Base-by-base conservation (phyloP, 1,140 invertebrate genomes). In the Cydia fagiglandana region DNA sequence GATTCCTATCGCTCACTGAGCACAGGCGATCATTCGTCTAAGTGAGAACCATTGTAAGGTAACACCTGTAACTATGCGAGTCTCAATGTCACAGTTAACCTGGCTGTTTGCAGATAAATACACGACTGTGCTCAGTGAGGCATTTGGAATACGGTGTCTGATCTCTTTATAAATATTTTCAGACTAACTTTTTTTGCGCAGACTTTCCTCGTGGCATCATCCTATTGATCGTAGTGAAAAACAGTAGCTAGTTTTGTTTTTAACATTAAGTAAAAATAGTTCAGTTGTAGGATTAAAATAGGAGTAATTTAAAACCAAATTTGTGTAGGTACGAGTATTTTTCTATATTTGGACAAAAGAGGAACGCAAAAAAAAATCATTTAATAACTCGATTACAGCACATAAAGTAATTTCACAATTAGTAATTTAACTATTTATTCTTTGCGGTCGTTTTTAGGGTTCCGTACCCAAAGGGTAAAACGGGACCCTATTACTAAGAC, bases 101-200 rank as follows among this genome's bases (percentile, higher is more conserved):
- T 53, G 50, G 50, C 5, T 2, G 5, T 53, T 2, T 7, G 45
- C 45, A 13, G 45, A 47, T 47, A 47, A 15, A 45, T 15, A 53
- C 6, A n/a, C 17, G n/a, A n/a, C 50, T 53, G 6, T 17, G 6
- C n/a, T 7, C n/a, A 53, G 13, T 50, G 17, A 17, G n/a, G n/a
- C 50, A n/a, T 53, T n/a, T 7, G 50, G 56, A 61, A 61, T 61
- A 61, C 17, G n/a, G 6, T 7, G 56, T 24, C 20, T 24, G 56
- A 61, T 61, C 17, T 61, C 17, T 61, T 61, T 6, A 61, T 61
- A 61, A 61, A 61, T 61, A 61, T 24, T 61, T 61, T n/a, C n/a
- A 61, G 53, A 10, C 53, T 61, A 61, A 61, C 17, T 24, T 61
- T 61, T 61, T 61, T 24, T 4, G 15, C 17, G 7, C n/a, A 56